Evolutionary conservation across 1,140 invertebrate genomes (phyloP), one percentile per base, ranked within the genome.

Genomic region (Lepidurus couesii): DNA sequence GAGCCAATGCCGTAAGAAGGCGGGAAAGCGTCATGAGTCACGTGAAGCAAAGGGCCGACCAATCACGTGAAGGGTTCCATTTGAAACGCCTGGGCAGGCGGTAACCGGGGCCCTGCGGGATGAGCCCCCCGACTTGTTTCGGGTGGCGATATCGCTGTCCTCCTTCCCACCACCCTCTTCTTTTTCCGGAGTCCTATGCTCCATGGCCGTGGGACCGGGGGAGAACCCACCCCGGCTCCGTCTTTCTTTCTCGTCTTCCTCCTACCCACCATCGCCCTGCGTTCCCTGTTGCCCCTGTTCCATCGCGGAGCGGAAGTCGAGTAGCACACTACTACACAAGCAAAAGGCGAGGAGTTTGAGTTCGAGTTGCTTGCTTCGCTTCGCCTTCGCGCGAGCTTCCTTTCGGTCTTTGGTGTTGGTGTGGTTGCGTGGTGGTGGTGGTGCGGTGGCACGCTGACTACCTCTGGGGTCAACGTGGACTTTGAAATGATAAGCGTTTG

Each of bases 321-420:
- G 53, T 65, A 65, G 53, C 53, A 65, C 53, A 65, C 53, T 65
- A 65, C 53, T 65, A 65, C 53, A 65, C 53, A 65, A 65, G 53
- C 53, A 9, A 65, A 65, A 65, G 53, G 53, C 53, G 53, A 65
- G 16, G 53, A 65, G 53, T 65, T 65, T 16, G 53, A n/a, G 53
- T 65, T 65, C 45, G 53, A n/a, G 53, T 65, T 9, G 53, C 21
- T 13, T 47, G 45, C 53, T 16, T 65, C 53, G 53, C 53, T 65
- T 65, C 53, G 53, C 53, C 53, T 21, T 65, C 21, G 16, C 53
- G 53, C 53, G 53, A 13, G n/a, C 53, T 21, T 65, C 6, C 53
- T 65, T 65, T 65, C 5, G 53, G 53, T 65, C 9, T 16, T 65
- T 7, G 53, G 9, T 65, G 34, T 34, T 34, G 8, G 53, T 65